These are phyloP conservation scores for Melanotaenia parkinsoni DNA, from an alignment of 2,797 vertebrate genomes.

Conservation along the genomic window DNA sequence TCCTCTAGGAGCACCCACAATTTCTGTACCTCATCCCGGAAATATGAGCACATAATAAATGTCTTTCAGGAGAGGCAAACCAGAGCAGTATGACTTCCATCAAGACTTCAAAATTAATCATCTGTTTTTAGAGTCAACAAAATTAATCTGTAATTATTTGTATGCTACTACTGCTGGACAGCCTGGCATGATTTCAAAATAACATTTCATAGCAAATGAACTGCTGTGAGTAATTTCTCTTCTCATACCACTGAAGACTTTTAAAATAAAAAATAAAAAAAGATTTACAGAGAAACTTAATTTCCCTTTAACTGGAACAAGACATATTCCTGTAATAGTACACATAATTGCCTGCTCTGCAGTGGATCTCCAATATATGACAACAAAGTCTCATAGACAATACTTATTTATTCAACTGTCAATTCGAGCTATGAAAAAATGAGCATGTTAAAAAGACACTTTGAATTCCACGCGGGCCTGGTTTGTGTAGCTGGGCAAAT, in stretches of 20 bases:
- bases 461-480: constrained; percentile 78
- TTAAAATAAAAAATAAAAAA: constrained; percentile 77
- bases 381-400: constrained; percentile 86
- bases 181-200: constrained; percentile 81
- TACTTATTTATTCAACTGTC: constrained; percentile 85
- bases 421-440: constrained; percentile 69
- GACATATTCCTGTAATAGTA: constrained; percentile 85
- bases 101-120: constrained; percentile 81
- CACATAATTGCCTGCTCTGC: constrained; percentile 84
- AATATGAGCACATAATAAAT: constrained; percentile 70
- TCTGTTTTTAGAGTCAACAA: constrained; percentile 79
- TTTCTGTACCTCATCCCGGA: constrained; percentile 49
- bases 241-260: constrained; percentile 76
- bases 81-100: constrained; percentile 79
- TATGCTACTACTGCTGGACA: constrained; percentile 74
- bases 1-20: constrained; percentile 47
- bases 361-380: constrained; percentile 79
- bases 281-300: constrained; percentile 85
- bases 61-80: constrained; percentile 73
- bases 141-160: constrained; percentile 85
- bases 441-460: constrained; percentile 52
- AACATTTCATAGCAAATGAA: constrained; percentile 82
- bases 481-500: constrained; percentile 80
- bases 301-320: constrained; percentile 86
- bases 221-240: constrained; percentile 82